Evolutionary conservation across 2,113 vertebrate species (phyloP).

Genomic region (Syrmaticus mikado): DNA sequence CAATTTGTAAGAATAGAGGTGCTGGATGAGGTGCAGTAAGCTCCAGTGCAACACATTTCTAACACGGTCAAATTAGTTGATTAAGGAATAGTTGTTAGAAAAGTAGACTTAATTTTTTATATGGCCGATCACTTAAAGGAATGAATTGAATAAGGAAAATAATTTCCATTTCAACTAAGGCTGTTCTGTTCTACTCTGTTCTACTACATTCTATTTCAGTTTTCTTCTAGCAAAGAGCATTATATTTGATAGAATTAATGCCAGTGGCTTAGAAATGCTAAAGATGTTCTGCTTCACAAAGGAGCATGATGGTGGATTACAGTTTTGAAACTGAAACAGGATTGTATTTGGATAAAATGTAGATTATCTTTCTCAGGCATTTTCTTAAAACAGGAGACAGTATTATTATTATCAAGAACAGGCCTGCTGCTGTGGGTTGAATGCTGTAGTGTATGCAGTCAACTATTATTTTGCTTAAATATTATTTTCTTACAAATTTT

Average conservation of each 20-base stretch:
- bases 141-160: background rate
- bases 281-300: background rate
- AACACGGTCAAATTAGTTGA: background rate
- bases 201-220: background rate
- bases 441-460: background rate
- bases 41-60: background rate
- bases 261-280: background rate
- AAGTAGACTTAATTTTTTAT: background rate
- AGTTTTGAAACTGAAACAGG: background rate
- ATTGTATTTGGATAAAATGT: background rate
- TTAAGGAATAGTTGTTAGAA: background rate
- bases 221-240: background rate
- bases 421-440: background rate
- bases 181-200: background rate
- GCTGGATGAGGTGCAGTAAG: background rate
- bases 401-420: background rate
- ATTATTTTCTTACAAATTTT: background rate
- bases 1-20: background rate
- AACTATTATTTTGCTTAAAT: background rate
- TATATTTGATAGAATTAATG: background rate
- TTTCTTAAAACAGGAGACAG: background rate
- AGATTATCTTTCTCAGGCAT: background rate
- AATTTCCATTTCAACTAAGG: background rate
- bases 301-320: background rate
- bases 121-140: background rate